Base-by-base conservation (phyloP, 2,888 invertebrate species). In the Carpatolechia fugitivella region DNA sequence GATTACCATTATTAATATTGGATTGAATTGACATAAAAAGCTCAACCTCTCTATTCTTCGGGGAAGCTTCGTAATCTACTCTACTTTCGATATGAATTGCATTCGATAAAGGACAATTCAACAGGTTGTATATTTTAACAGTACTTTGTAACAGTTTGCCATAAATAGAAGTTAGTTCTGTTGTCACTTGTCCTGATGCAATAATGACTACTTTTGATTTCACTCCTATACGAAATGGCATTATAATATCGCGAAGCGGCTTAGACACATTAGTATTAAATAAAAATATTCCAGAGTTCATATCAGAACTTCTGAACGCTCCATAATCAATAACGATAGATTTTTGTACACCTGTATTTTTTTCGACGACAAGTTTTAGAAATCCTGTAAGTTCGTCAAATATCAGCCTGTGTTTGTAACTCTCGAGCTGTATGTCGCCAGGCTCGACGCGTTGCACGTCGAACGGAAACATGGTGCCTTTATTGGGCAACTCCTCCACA, bases 201-300 rank as follows among this genome's bases (percentile, higher is more conserved):
- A 98, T 96, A 38, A 97, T 93, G 13, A 97, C 92, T 16, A 71
- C 61, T 63, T 93, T 93, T 56, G 68, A 55, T 58, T 73, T 75
- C 0, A 55, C 88, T 60, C 94, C 93, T 4, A 92, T 91, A 60
- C 92, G 91, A 69, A 94, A 96, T 40, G 93, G 93, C 57, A 92
- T 92, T 41, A 96, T 82, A 20, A 96, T 93, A 74, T 97, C 95
- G 64, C 94, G 92, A 70, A 97, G 93, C 29, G 94, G 95, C 58
- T 96, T 97, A 3, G 93, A 91, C 13, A 95, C 92, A 69, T 96
- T 95, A 0, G 96, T 97, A 85, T 98, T 97, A 75, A 99, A 99
- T 14, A 99, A 91, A 80, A 99, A 99, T 11, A 99, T 98, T 0
- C 99, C 99, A 11, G 98, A 97, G 78, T 97, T 95, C 69, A 95